phyloP scores from a whole-genome alignment of 53 echinoderm and acorn worm genomes.

The Zoroaster sp. region DNA sequence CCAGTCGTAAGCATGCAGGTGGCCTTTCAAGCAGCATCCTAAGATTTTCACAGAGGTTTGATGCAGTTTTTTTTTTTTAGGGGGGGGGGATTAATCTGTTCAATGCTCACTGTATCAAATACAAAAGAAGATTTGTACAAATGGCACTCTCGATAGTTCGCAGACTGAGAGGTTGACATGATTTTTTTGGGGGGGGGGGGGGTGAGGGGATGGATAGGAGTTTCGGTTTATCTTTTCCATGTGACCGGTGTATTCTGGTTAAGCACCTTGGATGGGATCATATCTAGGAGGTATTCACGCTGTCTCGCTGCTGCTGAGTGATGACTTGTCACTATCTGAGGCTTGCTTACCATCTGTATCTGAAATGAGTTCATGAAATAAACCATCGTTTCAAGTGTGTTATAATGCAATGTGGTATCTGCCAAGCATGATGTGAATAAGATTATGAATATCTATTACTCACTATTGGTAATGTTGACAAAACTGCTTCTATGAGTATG shows the following conservation, averaged over 20 bases:
- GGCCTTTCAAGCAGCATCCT: not conserved
- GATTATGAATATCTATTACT: too few species aligned
- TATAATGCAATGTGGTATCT: too few species aligned
- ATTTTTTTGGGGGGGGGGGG: not conserved
- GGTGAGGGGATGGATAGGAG: not conserved
- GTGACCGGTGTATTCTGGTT: constrained; percentile 65
- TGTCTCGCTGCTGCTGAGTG: constrained; percentile 81
- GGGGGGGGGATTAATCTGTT: not conserved
- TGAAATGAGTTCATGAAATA: not conserved
- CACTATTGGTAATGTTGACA: too few species aligned
- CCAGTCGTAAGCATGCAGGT: not conserved
- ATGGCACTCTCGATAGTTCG: not conserved
- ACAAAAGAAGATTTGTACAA: not conserved
- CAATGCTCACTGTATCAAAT: not conserved
- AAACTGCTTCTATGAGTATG: too few species aligned
- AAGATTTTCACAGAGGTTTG: too few species aligned
- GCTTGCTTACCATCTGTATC: constrained; percentile 93
- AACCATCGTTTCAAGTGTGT: not conserved
- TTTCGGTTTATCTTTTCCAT: constrained; percentile 64
- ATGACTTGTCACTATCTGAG: constrained; percentile 68
- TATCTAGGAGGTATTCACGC: constrained; percentile 96
- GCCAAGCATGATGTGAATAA: too few species aligned
- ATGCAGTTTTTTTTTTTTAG: too few species aligned
- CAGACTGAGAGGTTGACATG: not conserved
- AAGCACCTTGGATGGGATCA: constrained; percentile 92